Conservation (phyloP, 2,113 vertebrate species). For the Oreocharis arfaki region DNA sequence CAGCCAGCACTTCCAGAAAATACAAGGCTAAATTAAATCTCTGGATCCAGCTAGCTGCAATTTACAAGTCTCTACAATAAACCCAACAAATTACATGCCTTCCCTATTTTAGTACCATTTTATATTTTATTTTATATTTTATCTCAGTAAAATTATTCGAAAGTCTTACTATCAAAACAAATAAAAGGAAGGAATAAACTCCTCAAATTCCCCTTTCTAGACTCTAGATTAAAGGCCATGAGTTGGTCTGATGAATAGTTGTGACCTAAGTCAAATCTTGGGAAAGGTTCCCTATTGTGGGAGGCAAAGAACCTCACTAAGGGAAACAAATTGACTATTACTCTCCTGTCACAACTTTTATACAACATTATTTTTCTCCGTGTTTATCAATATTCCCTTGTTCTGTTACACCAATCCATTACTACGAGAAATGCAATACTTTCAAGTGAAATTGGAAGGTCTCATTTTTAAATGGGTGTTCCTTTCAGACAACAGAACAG, state of each 20-base stretch:
- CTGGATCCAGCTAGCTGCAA: background rate
- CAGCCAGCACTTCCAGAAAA: background rate
- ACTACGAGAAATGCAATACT: background rate
- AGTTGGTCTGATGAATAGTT: background rate
- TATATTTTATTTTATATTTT: background rate
- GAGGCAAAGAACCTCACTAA: background rate
- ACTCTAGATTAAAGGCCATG: background rate
- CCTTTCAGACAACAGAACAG: background rate
- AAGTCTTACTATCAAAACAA: background rate
- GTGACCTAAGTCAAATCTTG: background rate
- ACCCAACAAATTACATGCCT: background rate
- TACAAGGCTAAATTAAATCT: background rate
- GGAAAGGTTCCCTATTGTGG: background rate
- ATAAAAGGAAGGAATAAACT: background rate
- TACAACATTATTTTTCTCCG: background rate
- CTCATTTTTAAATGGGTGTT: background rate
- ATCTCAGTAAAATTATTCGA: background rate
- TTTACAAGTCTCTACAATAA: background rate
- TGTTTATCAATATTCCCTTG: background rate
- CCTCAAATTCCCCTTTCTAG: background rate
- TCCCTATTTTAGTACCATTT: background rate
- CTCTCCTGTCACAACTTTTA: background rate
- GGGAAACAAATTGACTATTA: background rate
- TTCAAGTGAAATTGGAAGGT: background rate
- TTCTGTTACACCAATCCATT: background rate